Evolutionary conservation across 2,888 invertebrate species (phyloP).

Genomic region (Eretmocerus hayati): DNA sequence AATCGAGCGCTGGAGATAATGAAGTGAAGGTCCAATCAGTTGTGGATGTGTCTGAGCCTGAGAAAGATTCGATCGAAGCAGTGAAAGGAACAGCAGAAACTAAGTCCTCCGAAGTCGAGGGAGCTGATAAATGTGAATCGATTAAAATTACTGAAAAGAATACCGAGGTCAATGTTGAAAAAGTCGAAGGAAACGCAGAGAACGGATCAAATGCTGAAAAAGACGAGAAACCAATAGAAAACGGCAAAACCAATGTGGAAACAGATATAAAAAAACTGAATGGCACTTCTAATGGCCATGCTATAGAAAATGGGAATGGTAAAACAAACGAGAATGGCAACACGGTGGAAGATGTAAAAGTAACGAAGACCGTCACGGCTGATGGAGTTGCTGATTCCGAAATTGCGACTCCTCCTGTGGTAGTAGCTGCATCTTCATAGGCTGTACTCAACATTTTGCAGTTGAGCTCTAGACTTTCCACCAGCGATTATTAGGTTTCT

Average conservation of each 20-base stretch:
- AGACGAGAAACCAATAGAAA: conserved; percentile 9
- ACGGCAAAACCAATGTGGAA: conserved; percentile 25
- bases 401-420: conserved; percentile 40
- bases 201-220: conserved; percentile 18
- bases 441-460: too few species aligned
- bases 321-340: conserved; percentile 39
- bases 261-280: conserved; percentile 20
- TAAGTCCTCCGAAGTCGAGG: too few species aligned
- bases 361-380: conserved; percentile 28
- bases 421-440: conserved; percentile 31
- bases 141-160: conserved; percentile 20
- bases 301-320: conserved; percentile 36
- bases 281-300: conserved; percentile 20
- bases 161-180: conserved; percentile 16
- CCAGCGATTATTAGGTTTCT: too few species aligned
- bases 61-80: too few species aligned
- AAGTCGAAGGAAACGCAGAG: conserved; percentile 34
- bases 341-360: conserved; percentile 8
- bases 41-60: too few species aligned
- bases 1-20: too few species aligned
- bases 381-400: conserved; percentile 42
- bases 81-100: too few species aligned
- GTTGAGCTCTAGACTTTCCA: too few species aligned
- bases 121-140: too few species aligned
- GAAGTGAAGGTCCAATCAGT: too few species aligned